Base-by-base conservation (phyloP, 2,888 invertebrate species). In the Dicyrtomina minuta region DNA sequence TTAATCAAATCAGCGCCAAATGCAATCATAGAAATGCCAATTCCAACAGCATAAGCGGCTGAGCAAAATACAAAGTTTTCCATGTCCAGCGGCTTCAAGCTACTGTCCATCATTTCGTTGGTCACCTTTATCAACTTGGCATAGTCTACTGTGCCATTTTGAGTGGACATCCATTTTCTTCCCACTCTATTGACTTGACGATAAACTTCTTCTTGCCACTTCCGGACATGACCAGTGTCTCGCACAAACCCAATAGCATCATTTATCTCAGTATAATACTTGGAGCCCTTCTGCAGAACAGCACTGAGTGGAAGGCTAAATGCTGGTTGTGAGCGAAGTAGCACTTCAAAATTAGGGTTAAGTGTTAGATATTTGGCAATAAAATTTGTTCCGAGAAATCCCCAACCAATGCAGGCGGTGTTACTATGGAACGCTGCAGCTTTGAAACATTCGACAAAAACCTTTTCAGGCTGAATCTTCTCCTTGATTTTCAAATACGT, bases 341-440 rank as follows among this genome's bases (percentile, higher is more conserved):
- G n/a, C 2, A 51, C 51, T 1, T 13, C 1, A 22, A 64, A 64
- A n/a, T 17, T 1, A 10, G 39, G 15, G 2, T 49, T 6, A 0
- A 64, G 2, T 1, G 51, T 51, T 2, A 64, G 51, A 64, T 64
- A 51, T n/a, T 39, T 64, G n/a, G 64, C 64, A 1, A 64, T 20
- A 2, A 64, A 8, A 13, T 27, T 1, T 10, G 17, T 17, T 12
- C 26, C 24, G 10, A 64, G 24, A 4, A 15, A 1, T 13, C 33
- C 20, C 51, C 51, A 64, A 12, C 33, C 53, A 20, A 64, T 20
- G 17, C 64, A 64, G 2, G 20, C 53, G 4, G 51, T 20, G 1
- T 33, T 33, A 0, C 20, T 13, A 1, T 10, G 5, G 6, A 64
- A 27, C 1, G 27, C 12, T 5, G 64, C 51, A 2, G 0, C 1